These are phyloP conservation scores for Cnemophilus loriae DNA, from an alignment of 2,113 vertebrate genomes.

Conservation along the genomic window DNA sequence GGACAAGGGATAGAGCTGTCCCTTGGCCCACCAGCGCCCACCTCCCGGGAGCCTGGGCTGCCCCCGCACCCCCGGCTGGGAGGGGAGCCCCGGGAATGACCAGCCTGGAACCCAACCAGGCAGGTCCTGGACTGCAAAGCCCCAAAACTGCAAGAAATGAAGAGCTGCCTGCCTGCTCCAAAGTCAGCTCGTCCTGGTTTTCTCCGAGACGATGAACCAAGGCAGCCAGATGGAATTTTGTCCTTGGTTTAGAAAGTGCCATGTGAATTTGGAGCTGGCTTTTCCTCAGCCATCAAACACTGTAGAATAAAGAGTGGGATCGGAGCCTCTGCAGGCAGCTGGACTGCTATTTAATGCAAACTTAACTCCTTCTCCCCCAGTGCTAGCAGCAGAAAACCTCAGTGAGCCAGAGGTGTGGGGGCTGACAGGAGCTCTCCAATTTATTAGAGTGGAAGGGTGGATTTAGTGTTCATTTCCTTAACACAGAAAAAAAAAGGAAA, in stretches of 20 bases:
- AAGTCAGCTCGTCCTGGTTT: not conserved
- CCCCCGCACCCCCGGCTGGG: not conserved
- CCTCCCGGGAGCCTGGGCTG: not conserved
- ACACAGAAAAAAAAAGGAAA: not conserved
- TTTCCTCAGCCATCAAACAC: not conserved
- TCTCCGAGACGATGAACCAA: not conserved
- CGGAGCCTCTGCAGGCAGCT: not conserved
- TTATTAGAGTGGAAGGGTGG: not conserved
- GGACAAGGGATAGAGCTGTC: not conserved
- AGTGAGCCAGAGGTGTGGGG: accelerated
- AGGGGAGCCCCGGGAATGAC: not conserved
- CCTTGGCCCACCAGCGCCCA: not conserved
- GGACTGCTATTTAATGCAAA: not conserved
- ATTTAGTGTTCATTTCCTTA: not conserved
- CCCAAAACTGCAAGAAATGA: not conserved
- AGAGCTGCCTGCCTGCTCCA: not conserved
- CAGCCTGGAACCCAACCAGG: not conserved
- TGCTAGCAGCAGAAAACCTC: not conserved
- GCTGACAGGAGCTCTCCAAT: not conserved
- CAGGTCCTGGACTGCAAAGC: accelerated
- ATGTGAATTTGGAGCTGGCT: not conserved
- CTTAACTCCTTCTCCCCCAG: not conserved
- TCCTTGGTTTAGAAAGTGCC: not conserved
- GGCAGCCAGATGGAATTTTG: not conserved
- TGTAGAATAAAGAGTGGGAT: not conserved